phyloP scores from a whole-genome alignment of 2,113 vertebrate species.

The Sylvilagus bachmani region DNA sequence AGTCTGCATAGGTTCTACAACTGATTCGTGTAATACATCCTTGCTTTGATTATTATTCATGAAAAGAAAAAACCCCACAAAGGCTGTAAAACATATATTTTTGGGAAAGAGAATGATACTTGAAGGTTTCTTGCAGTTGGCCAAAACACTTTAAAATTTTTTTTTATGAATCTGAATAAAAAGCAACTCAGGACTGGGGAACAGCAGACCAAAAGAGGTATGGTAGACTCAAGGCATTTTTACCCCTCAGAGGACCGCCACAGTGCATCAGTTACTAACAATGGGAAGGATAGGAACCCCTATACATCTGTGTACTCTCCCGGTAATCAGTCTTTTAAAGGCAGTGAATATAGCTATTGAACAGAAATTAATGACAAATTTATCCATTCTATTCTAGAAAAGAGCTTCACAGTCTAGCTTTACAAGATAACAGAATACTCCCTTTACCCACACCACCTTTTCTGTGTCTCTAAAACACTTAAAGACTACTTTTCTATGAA shows the following conservation, averaged over 20 bases:
- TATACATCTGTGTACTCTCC: background rate
- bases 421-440: slow-evolving; percentile 27
- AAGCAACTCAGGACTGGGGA: background rate
- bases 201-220: background rate
- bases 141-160: background rate
- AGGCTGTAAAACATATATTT: background rate
- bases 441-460: slow-evolving; percentile 75
- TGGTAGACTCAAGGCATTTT: background rate
- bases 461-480: slow-evolving; percentile 86
- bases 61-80: background rate
- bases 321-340: background rate
- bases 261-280: background rate
- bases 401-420: background rate
- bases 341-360: background rate
- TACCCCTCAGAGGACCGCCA: background rate
- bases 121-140: slow-evolving; percentile 20
- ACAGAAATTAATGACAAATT: background rate
- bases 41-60: slow-evolving; percentile 40
- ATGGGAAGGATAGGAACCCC: background rate
- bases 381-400: background rate
- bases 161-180: background rate
- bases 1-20: background rate
- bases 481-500: slow-evolving; percentile 87
- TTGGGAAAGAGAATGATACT: background rate
- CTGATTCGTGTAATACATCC: background rate